Conservation (phyloP, 1,140 invertebrate species). For the Drosophila sturtevanti region DNA sequence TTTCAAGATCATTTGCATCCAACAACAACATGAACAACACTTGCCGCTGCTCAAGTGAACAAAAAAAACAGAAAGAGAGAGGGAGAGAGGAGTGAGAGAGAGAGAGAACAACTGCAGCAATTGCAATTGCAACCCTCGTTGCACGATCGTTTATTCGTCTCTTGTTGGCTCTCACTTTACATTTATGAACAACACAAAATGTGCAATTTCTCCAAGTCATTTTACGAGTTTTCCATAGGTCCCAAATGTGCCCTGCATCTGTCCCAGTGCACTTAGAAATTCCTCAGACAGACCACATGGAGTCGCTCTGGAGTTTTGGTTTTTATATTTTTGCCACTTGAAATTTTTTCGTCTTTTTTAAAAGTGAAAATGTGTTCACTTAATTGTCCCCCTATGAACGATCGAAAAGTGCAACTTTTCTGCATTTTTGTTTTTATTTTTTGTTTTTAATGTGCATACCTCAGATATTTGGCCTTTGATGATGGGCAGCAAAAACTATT, state of each 20-base stretch:
- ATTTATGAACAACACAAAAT: conserved; percentile 75
- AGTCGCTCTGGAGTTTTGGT: conserved; percentile 46
- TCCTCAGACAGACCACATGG: conserved; percentile 66
- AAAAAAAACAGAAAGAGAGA: conserved; percentile 9
- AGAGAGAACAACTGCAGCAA: conserved; percentile 44
- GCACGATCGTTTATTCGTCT: background rate
- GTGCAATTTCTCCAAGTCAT: conserved; percentile 59
- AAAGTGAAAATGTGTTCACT: conserved; percentile 55
- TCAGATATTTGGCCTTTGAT: conserved; percentile 61
- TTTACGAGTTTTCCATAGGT: conserved; percentile 73
- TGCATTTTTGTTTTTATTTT: conserved; percentile 16
- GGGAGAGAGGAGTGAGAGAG: background rate
- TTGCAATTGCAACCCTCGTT: conserved; percentile 34
- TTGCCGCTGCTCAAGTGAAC: conserved; percentile 8
- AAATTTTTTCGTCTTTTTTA: conserved; percentile 14
- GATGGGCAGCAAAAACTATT: conserved; percentile 22
- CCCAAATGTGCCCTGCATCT: conserved; percentile 71
- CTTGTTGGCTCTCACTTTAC: conserved; percentile 13
- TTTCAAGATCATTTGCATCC: conserved; percentile 76
- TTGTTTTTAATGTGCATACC: conserved; percentile 63
- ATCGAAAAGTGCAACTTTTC: conserved; percentile 23
- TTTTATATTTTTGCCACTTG: conserved; percentile 39
- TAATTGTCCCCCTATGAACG: conserved; percentile 13
- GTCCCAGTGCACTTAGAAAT: conserved; percentile 65
- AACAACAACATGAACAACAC: conserved; percentile 26